Conservation (phyloP, 2,888 invertebrate genomes). For the Micoletzkya japonica region DNA sequence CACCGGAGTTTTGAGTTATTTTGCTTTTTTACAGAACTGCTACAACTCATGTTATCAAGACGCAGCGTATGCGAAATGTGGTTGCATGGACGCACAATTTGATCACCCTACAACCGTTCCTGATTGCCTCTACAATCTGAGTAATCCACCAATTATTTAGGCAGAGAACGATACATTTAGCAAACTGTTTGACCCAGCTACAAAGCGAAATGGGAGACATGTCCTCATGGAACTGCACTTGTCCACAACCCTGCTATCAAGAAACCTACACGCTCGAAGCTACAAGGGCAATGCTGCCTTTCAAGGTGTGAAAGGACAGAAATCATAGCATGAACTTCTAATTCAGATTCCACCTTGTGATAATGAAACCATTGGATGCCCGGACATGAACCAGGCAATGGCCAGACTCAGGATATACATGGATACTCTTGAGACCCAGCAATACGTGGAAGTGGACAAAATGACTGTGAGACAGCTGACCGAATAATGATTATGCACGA, state of each 20-base stretch:
- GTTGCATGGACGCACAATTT: constrained; percentile 17
- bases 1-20: too few species aligned
- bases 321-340: background rate
- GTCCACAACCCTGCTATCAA: constrained; percentile 6
- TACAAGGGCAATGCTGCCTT: constrained; percentile 2
- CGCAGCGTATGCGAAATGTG: constrained; percentile 5
- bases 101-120: too few species aligned
- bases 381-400: background rate
- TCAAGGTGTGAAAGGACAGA: background rate
- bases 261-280: background rate
- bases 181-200: too few species aligned
- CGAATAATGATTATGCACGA: too few species aligned
- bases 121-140: too few species aligned
- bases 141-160: too few species aligned
- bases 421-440: constrained; percentile 15
- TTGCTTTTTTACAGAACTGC: constrained; percentile 16
- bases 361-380: constrained; percentile 11
- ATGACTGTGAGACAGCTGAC: constrained; percentile 4
- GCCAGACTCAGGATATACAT: constrained; percentile 20
- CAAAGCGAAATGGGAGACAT: too few species aligned
- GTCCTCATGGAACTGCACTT: background rate
- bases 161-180: too few species aligned
- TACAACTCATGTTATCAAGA: constrained; percentile 11
- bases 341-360: constrained; percentile 9
- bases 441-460: constrained; percentile 12